Evolutionary conservation across 2,113 vertebrate genomes (phyloP).

Genomic region (Willisornis vidua): DNA sequence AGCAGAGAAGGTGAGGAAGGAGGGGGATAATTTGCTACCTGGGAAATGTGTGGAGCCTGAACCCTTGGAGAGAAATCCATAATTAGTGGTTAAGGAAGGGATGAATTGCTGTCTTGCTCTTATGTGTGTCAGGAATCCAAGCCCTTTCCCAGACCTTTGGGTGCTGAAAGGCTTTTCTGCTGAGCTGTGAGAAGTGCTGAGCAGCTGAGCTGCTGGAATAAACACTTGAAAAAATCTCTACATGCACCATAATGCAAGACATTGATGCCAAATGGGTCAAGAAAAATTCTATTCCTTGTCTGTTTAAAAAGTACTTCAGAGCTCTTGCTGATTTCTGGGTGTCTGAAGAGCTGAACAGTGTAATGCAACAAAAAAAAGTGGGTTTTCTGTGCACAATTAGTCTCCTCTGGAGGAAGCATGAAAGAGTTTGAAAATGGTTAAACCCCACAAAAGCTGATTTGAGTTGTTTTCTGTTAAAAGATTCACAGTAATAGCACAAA

Average conservation of each 20-base stretch:
- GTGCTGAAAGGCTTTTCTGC: neutral
- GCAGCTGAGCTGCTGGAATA: neutral
- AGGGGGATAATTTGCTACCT: neutral
- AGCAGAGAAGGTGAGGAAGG: neutral
- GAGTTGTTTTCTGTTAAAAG: neutral
- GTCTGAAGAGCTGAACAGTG: neutral
- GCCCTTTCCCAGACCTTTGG: neutral
- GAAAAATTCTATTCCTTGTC: neutral
- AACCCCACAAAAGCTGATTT: neutral
- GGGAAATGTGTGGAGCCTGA: neutral
- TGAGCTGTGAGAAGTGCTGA: neutral
- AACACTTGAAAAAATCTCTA: neutral
- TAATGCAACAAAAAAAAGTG: neutral
- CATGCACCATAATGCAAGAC: rapidly evolving
- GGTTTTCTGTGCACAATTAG: rapidly evolving
- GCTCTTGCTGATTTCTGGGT: neutral
- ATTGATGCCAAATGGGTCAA: neutral
- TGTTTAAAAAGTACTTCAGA: neutral
- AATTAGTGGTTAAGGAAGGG: neutral
- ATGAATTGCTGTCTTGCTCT: neutral
- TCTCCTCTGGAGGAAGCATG: neutral
- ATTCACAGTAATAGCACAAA: neutral
- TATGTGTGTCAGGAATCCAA: neutral
- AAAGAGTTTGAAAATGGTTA: neutral
- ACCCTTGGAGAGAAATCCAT: neutral